These are phyloP conservation scores for Drosophila murphyi DNA, from an alignment of 1,140 invertebrate genomes.

Conservation along the genomic window DNA sequence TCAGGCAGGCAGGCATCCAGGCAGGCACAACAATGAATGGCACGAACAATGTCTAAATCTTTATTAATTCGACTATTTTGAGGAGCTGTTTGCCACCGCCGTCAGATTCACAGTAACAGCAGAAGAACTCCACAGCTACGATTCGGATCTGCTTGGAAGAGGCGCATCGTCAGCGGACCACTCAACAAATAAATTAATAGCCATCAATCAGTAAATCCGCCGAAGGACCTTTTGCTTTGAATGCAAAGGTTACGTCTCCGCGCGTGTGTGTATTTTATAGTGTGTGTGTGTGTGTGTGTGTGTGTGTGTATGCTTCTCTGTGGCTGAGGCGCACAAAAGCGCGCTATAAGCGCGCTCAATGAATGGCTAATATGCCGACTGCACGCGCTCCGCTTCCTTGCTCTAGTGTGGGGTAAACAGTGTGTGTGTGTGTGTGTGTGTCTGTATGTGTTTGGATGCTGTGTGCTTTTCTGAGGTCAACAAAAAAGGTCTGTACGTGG, in stretches of 20 bases:
- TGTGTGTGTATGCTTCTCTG: slow-evolving; percentile 19
- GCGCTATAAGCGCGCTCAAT: slow-evolving; percentile 75
- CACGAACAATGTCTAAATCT: slow-evolving; percentile 79
- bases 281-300: slow-evolving; percentile 6
- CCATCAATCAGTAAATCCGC: slow-evolving; percentile 82
- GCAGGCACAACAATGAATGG: slow-evolving; percentile 54
- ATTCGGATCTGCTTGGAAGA: not conserved
- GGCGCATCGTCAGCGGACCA: slow-evolving; percentile 34
- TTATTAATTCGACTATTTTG: slow-evolving; percentile 80
- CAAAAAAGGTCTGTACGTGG: slow-evolving; percentile 31
- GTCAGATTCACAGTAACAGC: slow-evolving; percentile 2
- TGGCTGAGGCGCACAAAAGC: slow-evolving; percentile 60
- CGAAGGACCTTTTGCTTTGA: slow-evolving; percentile 78
- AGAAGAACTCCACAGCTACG: slow-evolving; percentile 1
- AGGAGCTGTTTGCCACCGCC: slow-evolving; percentile 31
- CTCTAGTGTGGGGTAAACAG: not conserved
- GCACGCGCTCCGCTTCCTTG: slow-evolving; percentile 33
- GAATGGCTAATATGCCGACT: slow-evolving; percentile 78
- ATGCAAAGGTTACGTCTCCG: slow-evolving; percentile 62
- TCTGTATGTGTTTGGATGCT: not conserved
- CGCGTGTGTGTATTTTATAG: slow-evolving; percentile 6
- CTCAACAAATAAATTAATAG: slow-evolving; percentile 82
- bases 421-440: not conserved
- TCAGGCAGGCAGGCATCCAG: not conserved
- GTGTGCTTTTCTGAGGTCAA: slow-evolving; percentile 29